Percentiles rank a stretch among this genome's conserved stretches.
Conservation (phyloP, 2,888 invertebrate genomes). For the Drosophila monieri region DNA sequence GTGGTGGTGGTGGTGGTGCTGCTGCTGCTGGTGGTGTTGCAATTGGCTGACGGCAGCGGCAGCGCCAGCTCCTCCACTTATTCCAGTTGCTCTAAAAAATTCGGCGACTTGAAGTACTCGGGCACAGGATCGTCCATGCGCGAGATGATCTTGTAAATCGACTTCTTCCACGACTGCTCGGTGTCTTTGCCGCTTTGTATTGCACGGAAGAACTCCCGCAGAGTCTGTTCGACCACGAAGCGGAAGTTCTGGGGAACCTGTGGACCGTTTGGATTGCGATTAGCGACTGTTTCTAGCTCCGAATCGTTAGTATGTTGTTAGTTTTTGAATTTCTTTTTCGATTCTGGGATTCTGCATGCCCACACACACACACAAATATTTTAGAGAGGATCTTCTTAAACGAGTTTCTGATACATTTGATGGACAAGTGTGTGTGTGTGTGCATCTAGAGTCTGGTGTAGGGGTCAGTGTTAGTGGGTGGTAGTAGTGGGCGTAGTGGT, state of each 20-base stretch:
- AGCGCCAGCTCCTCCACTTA: conserved; percentile 84
- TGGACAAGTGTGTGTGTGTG: conserved; percentile 11
- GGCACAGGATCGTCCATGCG: conserved; percentile 99
- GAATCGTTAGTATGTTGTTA: conserved; percentile 38
- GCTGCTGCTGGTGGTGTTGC: conserved; percentile 35
- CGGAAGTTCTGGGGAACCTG: conserved; percentile 99
- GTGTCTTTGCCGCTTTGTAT: conserved; percentile 98
- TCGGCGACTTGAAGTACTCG: conserved; percentile 99
- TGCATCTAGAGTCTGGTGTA: conserved; percentile 27
- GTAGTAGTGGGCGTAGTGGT: conserved; percentile 34
- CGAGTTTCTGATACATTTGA: not conserved
- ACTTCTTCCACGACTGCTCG: conserved; percentile 99
- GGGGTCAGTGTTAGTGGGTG: conserved; percentile 28
- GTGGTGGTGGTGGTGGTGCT: conserved; percentile 38
- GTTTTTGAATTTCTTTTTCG: conserved; percentile 10
- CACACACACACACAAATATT: conserved; percentile 17
- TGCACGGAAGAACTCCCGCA: conserved; percentile 99
- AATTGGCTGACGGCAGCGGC: conserved; percentile 53
- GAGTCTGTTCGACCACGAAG: conserved; percentile 98
- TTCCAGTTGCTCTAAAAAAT: conserved; percentile 99
- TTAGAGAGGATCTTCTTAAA: not conserved
- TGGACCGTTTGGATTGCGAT: conserved; percentile 35
- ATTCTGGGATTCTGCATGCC: conserved; percentile 16
- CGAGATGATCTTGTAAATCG: conserved; percentile 99
- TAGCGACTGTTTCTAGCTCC: conserved; percentile 36